Conservation (phyloP, 2,888 invertebrate species). For the Diarsia dahlii region DNA sequence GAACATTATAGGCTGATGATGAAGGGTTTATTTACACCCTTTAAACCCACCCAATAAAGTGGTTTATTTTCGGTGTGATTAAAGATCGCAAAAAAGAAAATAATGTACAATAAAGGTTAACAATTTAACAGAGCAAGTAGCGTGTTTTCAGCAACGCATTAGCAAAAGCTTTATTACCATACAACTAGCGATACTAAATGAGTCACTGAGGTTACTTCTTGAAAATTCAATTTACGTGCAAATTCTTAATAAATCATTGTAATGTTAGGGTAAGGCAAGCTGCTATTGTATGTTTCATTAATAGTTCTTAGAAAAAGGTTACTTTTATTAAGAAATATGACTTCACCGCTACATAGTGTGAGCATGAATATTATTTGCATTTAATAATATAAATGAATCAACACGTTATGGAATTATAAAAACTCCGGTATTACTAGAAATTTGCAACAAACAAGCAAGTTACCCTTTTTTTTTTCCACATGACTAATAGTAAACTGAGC, state of each 20-base stretch:
- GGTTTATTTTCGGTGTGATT: not conserved
- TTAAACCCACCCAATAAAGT: not conserved
- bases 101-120: not conserved
- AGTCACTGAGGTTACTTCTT: constrained; percentile 29
- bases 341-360: not conserved
- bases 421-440: not conserved
- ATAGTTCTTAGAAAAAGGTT: constrained; percentile 20
- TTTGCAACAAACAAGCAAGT: not conserved
- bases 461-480: not conserved
- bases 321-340: not conserved
- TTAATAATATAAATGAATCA: constrained; percentile 3
- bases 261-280: not conserved
- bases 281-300: not conserved
- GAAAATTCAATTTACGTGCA: constrained; percentile 21
- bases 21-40: not conserved
- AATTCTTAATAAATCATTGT: constrained; percentile 18
- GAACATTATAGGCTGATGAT: too few relatives aligned
- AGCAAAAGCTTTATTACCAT: constrained; percentile 1
- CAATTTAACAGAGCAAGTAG: not conserved
- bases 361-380: not conserved
- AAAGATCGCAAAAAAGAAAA: not conserved
- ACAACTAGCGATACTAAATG: constrained; percentile 11
- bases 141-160: not conserved
- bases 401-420: not conserved
- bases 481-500: not conserved